Evolutionary conservation across 2,888 invertebrate genomes (phyloP).

Genomic region (Bhutanitis thaidina): DNA sequence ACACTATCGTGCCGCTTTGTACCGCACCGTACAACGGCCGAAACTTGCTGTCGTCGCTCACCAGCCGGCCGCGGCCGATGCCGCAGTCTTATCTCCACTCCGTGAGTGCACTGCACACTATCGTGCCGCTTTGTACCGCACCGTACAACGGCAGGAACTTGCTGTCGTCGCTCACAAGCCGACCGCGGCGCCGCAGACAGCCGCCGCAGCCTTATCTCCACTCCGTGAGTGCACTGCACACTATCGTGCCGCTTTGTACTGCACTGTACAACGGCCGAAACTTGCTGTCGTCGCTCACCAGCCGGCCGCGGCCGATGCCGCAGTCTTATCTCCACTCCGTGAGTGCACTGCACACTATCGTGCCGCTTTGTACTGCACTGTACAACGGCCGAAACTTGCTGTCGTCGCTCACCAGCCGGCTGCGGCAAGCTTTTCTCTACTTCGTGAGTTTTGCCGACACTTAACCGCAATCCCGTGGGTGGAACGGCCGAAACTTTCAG

Average conservation of each 20-base stretch:
- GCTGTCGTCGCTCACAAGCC: constrained; percentile 25
- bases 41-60: constrained; percentile 43
- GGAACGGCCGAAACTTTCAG: too few relatives aligned
- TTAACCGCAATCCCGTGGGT: too few relatives aligned
- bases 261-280: too few relatives aligned
- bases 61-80: constrained; percentile 63
- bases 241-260: too few relatives aligned
- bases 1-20: too few relatives aligned
- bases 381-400: constrained; percentile 78
- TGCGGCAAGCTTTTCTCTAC: constrained; percentile 60
- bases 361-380: constrained; percentile 23
- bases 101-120: constrained; percentile 21
- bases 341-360: constrained; percentile 6
- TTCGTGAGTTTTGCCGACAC: constrained; percentile 20
- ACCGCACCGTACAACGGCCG: too few relatives aligned
- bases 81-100: constrained; percentile 60
- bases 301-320: constrained; percentile 67
- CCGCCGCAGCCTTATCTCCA: too few relatives aligned
- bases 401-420: constrained; percentile 57
- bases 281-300: constrained; percentile 48
- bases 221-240: too few relatives aligned
- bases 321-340: constrained; percentile 53
- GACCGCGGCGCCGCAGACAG: too few relatives aligned
- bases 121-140: neutral
- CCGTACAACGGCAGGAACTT: constrained; percentile 15